These are phyloP conservation scores for Parazoanthus darwini DNA, from an alignment of 92 coral and sea anemone species.

Conservation along the genomic window DNA sequence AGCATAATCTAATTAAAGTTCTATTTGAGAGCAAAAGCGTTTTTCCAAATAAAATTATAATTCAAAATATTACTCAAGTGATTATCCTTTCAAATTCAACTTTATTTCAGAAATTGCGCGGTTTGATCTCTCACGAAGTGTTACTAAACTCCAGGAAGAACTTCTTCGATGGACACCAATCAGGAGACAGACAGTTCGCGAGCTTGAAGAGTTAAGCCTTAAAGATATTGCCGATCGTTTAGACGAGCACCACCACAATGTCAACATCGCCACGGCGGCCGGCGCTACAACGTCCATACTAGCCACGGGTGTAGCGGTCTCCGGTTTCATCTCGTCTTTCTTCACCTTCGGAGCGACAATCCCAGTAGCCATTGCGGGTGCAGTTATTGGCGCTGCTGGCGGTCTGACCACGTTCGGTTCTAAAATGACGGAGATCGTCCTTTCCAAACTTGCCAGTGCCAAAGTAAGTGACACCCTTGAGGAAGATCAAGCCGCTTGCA, in stretches of 20 bases:
- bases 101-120: conserved; percentile 37
- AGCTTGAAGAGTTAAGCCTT: conserved; percentile 47
- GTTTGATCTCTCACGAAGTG: conserved; percentile 37
- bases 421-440: conserved; percentile 49
- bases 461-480: conserved; percentile 57
- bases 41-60: too few relatives aligned
- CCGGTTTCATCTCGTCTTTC: conserved; percentile 51
- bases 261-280: conserved; percentile 60
- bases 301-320: conserved; percentile 59
- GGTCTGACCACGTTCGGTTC: conserved; percentile 64
- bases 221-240: conserved; percentile 46
- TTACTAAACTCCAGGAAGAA: conserved; percentile 37
- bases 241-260: conserved; percentile 56
- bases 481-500: conserved; percentile 54
- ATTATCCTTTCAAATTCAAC: not conserved
- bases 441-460: conserved; percentile 34
- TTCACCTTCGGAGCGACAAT: conserved; percentile 60
- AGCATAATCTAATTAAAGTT: too few relatives aligned
- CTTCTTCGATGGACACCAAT: conserved; percentile 50
- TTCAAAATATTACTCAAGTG: too few relatives aligned
- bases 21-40: too few relatives aligned
- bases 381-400: conserved; percentile 55
- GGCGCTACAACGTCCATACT: conserved; percentile 58
- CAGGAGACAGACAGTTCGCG: conserved; percentile 49
- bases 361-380: conserved; percentile 58